Base-by-base conservation (phyloP, 2,113 vertebrate species). In the Ammodramus savannarum region DNA sequence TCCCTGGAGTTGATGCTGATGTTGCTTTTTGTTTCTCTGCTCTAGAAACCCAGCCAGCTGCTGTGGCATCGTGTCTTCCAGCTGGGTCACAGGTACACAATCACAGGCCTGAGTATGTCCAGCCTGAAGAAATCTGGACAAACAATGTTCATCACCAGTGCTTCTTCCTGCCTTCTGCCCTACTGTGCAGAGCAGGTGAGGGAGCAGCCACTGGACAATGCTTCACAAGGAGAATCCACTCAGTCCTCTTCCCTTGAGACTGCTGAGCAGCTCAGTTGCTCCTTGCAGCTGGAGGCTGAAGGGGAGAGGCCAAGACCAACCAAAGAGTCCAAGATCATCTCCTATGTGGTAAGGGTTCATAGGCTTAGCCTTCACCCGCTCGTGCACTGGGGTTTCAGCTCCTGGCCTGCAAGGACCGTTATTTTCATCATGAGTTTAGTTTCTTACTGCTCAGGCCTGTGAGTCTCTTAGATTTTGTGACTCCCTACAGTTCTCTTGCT, bases 281-380 rank as follows among this genome's bases (percentile, higher is more conserved):
- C 94, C 27, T 43, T 92, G 57, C 68, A 95, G 62, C 74, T 83
- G 82, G 95, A 41, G 71, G 67, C 17, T 54, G 96, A 94, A 96
- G 83, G 71, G 16, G 36, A 65, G 78, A 58, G 32, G 16, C 32
- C 41, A 52, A 71, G 25, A 51, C 89, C 69, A 81, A 69, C 65
- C 20, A 98, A 97, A 71, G 49, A 78, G 17, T 98, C 98, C 79
- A 98, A 87, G 90, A 89, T 98, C 77, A 98, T 99, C 93, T 98
- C 97, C 41, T 99, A 99, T 58, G 96, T 97, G 98, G 99, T 99
- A 87, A 95, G 95, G 68, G 76, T 69, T 57, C 1, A 0, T 44
- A 54, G 36, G 16, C 22, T 62, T 77, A 46, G 17, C 67, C 59
- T 82, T 93, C 21, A 57, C 29, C 11, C 11, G 25, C 34, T 63